phyloP scores from a whole-genome alignment of 1,140 invertebrate genomes.

The Drosophila funebris region DNA sequence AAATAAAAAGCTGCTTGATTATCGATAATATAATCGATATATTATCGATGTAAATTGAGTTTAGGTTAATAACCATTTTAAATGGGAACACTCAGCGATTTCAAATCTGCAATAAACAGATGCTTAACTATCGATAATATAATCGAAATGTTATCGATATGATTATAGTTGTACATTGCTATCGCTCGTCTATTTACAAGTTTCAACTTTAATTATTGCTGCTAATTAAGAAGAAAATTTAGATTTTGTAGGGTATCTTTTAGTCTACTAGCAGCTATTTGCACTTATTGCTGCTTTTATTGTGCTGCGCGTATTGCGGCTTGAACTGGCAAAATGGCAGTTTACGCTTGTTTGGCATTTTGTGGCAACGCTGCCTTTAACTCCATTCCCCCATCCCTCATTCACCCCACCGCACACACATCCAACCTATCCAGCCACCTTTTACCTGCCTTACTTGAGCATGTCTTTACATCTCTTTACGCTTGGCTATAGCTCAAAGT shows the following conservation, averaged over 20 bases:
- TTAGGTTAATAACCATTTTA: too few relatives aligned
- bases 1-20: too few relatives aligned
- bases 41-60: too few relatives aligned
- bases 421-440: slow-evolving; percentile 1
- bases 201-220: too few relatives aligned
- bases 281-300: slow-evolving; percentile 15
- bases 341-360: slow-evolving; percentile 78
- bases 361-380: slow-evolving; percentile 45
- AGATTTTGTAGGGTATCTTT: slow-evolving; percentile 11
- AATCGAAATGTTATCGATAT: too few relatives aligned
- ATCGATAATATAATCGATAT: too few relatives aligned
- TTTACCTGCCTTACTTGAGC: slow-evolving; percentile 60
- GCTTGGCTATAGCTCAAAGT: slow-evolving; percentile 66
- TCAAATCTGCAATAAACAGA: too few relatives aligned
- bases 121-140: too few relatives aligned
- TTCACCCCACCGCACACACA: neutral
- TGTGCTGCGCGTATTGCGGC: slow-evolving; percentile 43
- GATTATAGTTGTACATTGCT: too few relatives aligned
- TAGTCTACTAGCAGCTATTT: neutral
- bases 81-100: too few relatives aligned
- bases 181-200: too few relatives aligned
- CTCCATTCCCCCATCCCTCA: neutral
- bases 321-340: slow-evolving; percentile 75
- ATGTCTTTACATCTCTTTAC: slow-evolving; percentile 81
- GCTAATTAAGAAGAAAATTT: too few relatives aligned